Evolutionary conservation across 2,888 invertebrate species (phyloP).

Genomic region (Netelia virgata): DNA sequence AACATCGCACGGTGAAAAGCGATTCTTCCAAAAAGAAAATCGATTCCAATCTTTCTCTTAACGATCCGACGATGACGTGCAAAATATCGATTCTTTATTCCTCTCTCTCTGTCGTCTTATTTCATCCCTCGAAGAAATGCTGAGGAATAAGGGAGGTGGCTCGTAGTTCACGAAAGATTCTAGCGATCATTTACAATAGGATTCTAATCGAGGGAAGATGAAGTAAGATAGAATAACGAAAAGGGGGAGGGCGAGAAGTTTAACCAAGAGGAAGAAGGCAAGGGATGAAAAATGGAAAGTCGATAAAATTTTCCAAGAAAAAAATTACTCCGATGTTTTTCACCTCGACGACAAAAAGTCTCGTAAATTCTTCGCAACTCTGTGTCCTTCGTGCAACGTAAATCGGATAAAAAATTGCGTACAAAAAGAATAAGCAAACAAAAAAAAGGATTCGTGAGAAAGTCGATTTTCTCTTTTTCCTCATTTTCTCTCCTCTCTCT

Average conservation of each 20-base stretch:
- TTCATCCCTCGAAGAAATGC: constrained; percentile 45
- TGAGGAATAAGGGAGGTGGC: constrained; percentile 41
- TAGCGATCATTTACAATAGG: constrained; percentile 58
- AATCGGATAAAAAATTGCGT: neutral
- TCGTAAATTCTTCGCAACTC: neutral
- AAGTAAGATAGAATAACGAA: too few species aligned
- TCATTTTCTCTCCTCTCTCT: constrained; percentile 10
- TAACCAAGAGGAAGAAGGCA: constrained; percentile 15
- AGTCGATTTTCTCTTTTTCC: constrained; percentile 53
- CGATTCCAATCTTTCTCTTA: constrained; percentile 60
- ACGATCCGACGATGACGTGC: constrained; percentile 64
- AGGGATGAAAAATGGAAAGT: constrained; percentile 42
- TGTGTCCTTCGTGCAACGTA: neutral
- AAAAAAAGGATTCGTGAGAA: constrained; percentile 56
- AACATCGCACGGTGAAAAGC: constrained; percentile 38
- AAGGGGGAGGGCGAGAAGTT: neutral
- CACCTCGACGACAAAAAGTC: neutral
- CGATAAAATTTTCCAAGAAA: neutral
- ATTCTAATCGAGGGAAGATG: constrained; percentile 47
- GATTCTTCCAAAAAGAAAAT: constrained; percentile 60
- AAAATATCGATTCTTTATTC: constrained; percentile 28
- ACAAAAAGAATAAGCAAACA: neutral
- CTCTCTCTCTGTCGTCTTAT: constrained; percentile 52
- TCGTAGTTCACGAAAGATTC: constrained; percentile 51
- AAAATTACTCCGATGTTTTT: neutral